Evolutionary conservation across 2,888 invertebrate species (phyloP), one percentile per base, ranked within the genome.

Genomic region (Cristatella mucedo): DNA sequence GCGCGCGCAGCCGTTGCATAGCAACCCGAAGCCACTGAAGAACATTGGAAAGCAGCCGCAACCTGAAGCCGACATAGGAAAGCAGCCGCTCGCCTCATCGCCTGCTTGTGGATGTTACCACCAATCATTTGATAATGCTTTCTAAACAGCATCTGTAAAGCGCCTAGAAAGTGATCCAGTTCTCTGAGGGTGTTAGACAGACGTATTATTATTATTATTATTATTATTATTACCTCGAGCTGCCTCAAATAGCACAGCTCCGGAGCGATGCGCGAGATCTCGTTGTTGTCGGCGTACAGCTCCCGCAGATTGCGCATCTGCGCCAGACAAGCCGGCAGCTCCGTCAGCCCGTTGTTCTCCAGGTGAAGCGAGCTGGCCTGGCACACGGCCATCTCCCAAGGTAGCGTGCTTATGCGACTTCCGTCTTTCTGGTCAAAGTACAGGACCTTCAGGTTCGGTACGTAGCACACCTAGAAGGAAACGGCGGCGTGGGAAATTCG

Each of bases 251-350:
- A 48, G 43, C 57, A 57, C 3, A 57, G 38, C 1, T 45, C 42
- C 9, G 49, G 44, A 21, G 59, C 56, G 15, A 61, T 51, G 26
- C 57, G 57, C 32, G 57, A 56, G 43, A 61, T 51, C 33, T 51
- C 48, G 36, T 59, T 59, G 45, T 57, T 51, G 39, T 55, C 53
- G 4, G 53, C 55, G 21, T 52, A 48, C 36, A 59, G 45, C 19
- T 51, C 50, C 2, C 41, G 43, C n/a, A 59, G 49, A 33, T 56
- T 52, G 36, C 44, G 47, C 56, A 59, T 56, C 16, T 45, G 46
- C 18, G 46, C 48, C 19, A 58, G 50, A 4, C 52, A 49, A 19
- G 49, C 48, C 2, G 59, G 59, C 11, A 61, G 47, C 2, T 50
- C 48, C 19, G 49, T 40, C 11, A 61, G 44, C 1, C 51, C 49